Evolutionary conservation across 2,113 vertebrate genomes (phyloP), one percentile per base, ranked within the genome.

Genomic region (Setophaga coronata): DNA sequence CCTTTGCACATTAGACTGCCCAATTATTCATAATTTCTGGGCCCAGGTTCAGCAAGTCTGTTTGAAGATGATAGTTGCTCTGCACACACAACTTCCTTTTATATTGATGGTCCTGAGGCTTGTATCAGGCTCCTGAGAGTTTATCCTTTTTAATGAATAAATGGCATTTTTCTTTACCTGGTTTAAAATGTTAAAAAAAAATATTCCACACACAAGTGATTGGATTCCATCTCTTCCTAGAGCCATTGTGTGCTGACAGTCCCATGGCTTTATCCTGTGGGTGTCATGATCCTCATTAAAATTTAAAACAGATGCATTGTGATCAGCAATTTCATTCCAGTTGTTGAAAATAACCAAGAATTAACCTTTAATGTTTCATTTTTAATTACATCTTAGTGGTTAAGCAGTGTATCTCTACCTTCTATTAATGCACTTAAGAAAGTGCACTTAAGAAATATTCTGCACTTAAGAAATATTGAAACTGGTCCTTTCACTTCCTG

Each of bases 21-120:
- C 73, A 38, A 12, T 93, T 93, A 74, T 87, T 94, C 42, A 15
- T 67, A 28, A 81, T 81, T 94, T 93, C 81, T 91, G 69, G 83
- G 81, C 81, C 84, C 57, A 69, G 66, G 36, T 87, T 91, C 87
- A 94, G 29, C 45, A 66, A 82, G 57, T 58, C 89, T 91, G 56
- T 74, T 84, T 84, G 65, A 42, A 93, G 48, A 57, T 72, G 65
- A 57, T 53, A 91, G 53, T n/a, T 96, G 61, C 50, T 79, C 50
- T 82, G 70, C 34, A 66, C 31, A 78, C 15, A 26, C 8, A 40
- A 29, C 13, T 82, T 90, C 51, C 18, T 33, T 92, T 60, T 11
- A 3, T 50, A 40, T 17, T 4, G 1, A 18, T 83, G 50, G 29
- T 76, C 50, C 80, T 50, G 62, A 86, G 53, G 53, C 76, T 86